Evolutionary conservation across 1,140 invertebrate species (phyloP).

Genomic region (Ceratosolen solmsi): DNA sequence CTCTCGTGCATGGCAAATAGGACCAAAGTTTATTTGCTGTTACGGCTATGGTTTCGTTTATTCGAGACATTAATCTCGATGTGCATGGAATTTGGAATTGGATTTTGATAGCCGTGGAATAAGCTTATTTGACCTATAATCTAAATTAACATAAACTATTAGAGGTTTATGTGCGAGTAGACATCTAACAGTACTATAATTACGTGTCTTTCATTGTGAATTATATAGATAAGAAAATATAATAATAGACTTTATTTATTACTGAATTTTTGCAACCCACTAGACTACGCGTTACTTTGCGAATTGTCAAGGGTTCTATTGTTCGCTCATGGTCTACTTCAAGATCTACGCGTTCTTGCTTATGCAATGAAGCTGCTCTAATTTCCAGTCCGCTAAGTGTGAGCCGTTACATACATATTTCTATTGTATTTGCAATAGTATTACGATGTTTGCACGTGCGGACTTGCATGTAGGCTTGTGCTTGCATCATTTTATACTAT

Average conservation of each 20-base stretch:
- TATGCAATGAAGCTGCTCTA: slow-evolving; percentile 21
- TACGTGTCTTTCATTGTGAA: background rate
- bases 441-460: background rate
- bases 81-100: background rate
- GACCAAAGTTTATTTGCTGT: slow-evolving; percentile 16
- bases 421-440: background rate
- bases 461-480: background rate
- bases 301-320: background rate
- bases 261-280: background rate
- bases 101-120: background rate
- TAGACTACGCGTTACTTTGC: background rate
- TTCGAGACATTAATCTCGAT: slow-evolving; percentile 28
- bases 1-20: slow-evolving; percentile 42
- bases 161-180: background rate
- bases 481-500: background rate
- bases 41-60: background rate
- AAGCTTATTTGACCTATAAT: slow-evolving; percentile 21
- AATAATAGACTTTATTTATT: background rate
- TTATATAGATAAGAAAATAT: background rate
- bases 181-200: background rate
- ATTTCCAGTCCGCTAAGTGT: background rate
- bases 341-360: background rate
- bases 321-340: slow-evolving; percentile 8
- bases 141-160: background rate
- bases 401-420: background rate